phyloP scores from a whole-genome alignment of 2,797 vertebrate genomes.

The Pogoniulus pusillus region DNA sequence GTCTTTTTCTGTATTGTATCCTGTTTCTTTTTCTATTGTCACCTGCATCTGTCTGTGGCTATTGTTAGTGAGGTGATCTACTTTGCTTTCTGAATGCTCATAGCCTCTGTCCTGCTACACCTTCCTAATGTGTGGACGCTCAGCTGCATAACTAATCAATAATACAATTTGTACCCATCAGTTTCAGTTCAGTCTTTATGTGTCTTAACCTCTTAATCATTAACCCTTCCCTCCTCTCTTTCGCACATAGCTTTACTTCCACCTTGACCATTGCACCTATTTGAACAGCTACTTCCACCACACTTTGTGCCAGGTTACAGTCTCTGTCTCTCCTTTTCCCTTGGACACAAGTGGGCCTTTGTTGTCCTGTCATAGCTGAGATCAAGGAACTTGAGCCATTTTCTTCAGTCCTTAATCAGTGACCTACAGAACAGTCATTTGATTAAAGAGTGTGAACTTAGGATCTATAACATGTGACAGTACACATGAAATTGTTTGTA shows the following conservation, averaged over 20 bases:
- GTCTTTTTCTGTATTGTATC: background rate
- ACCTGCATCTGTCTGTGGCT: background rate
- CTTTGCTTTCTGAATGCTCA: background rate
- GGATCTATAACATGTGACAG: background rate
- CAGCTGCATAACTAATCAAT: background rate
- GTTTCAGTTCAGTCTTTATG: background rate
- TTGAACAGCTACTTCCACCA: background rate
- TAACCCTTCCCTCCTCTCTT: background rate
- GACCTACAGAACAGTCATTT: background rate
- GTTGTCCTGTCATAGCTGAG: slow-evolving; percentile 4
- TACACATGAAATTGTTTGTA: background rate
- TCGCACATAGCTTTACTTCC: background rate
- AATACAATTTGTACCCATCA: background rate
- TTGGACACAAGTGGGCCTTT: slow-evolving; percentile 17
- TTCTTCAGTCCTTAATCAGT: slow-evolving; percentile 20
- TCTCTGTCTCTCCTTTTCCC: background rate
- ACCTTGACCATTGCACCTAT: background rate
- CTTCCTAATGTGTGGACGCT: background rate
- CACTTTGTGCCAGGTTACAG: background rate
- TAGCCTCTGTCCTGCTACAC: background rate
- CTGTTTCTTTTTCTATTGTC: background rate
- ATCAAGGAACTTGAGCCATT: slow-evolving; percentile 10
- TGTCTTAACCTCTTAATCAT: background rate
- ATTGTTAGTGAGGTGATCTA: background rate
- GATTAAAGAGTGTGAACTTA: slow-evolving; percentile 25